Conservation (phyloP, 1,140 invertebrate species). For the Drosophila lowei region DNA sequence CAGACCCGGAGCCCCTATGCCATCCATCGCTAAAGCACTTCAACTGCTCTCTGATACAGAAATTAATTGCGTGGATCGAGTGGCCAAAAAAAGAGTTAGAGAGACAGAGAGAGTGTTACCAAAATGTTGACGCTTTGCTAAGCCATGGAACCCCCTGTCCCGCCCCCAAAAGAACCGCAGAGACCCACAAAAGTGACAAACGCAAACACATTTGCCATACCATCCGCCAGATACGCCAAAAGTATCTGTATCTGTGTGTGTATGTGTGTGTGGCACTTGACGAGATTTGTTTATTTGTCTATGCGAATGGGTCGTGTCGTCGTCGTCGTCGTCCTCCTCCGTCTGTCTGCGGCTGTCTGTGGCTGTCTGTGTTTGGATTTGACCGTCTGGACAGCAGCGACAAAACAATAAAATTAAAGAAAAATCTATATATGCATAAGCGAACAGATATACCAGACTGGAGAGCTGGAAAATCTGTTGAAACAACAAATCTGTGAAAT, state of each 20-base stretch:
- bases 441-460: constrained; percentile 4
- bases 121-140: constrained; percentile 76
- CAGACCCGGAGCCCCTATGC: background rate
- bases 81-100: constrained; percentile 43
- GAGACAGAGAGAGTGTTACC: constrained; percentile 43
- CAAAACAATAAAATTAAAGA: constrained; percentile 54
- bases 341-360: constrained; percentile 70
- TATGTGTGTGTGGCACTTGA: constrained; percentile 56
- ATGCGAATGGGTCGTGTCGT: constrained; percentile 54
- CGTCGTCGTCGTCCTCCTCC: background rate
- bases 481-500: constrained; percentile 60
- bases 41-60: constrained; percentile 67
- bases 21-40: constrained; percentile 43
- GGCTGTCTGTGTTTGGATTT: constrained; percentile 77
- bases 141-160: constrained; percentile 26
- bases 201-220: constrained; percentile 74
- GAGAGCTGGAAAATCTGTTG: constrained; percentile 48
- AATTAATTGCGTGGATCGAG: constrained; percentile 81
- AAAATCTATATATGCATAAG: constrained; percentile 54
- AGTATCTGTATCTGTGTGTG: constrained; percentile 22
- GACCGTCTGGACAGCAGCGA: constrained; percentile 56
- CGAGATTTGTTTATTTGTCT: constrained; percentile 80
- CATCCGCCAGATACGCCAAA: constrained; percentile 53
- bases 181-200: constrained; percentile 72
- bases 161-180: constrained; percentile 50